Evolutionary conservation across 2,113 vertebrate genomes (phyloP).

Genomic region (Antigone vipio): DNA sequence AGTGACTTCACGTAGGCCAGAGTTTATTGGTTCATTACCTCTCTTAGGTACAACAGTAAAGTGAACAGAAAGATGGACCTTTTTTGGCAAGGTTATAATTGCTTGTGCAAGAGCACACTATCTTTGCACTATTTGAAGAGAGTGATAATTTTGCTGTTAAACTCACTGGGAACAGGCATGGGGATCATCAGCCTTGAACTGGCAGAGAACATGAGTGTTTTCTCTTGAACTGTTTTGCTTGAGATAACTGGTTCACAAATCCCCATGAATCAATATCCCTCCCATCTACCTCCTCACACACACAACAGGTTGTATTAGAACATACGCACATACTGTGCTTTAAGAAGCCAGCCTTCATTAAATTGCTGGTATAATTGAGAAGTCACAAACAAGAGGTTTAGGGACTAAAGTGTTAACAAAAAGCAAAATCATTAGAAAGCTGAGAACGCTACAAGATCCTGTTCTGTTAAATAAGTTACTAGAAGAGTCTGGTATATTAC

Average conservation of each 20-base stretch:
- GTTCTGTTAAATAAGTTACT: conserved; percentile 16
- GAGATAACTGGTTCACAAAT: neutral
- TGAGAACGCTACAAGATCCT: neutral
- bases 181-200: neutral
- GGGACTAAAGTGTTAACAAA: neutral
- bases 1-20: neutral
- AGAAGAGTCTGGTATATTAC: neutral
- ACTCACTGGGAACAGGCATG: neutral
- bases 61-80: neutral
- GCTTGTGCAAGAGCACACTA: neutral
- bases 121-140: neutral
- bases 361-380: neutral
- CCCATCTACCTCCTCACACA: neutral
- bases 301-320: neutral
- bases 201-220: neutral
- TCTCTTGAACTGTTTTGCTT: neutral
- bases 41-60: neutral
- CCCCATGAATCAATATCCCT: neutral
- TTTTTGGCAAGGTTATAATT: neutral
- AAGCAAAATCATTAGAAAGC: neutral
- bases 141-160: neutral
- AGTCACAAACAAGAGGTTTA: neutral
- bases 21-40: neutral
- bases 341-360: neutral
- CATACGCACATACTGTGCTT: neutral